Conservation (phyloP, 2,888 invertebrate genomes). For the Diarsia dahlii region DNA sequence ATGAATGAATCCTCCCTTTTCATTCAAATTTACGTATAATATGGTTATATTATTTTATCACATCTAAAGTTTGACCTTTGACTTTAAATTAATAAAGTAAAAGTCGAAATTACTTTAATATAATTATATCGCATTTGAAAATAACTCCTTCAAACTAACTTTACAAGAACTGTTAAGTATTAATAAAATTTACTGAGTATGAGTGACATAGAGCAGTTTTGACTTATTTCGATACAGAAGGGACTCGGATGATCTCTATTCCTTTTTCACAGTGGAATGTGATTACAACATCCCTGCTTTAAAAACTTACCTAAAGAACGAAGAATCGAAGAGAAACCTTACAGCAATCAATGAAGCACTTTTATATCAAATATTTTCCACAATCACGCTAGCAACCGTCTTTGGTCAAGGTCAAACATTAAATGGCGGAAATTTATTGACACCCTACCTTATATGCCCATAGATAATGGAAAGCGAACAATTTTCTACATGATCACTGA, state of each 20-base stretch:
- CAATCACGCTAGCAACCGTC: conserved; percentile 53
- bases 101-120: conserved; percentile 1
- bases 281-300: no score
- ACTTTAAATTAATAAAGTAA: conserved; percentile 20
- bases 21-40: conserved; percentile 9
- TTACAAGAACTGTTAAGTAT: conserved; percentile 1
- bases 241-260: no score
- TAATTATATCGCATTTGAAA: not conserved
- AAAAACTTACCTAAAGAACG: conserved; percentile 19
- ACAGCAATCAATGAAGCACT: conserved; percentile 9
- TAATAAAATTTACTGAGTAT: not conserved
- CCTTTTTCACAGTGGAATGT: no score
- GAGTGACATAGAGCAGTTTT: no score
- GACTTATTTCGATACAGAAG: no score
- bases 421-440: conserved; percentile 76
- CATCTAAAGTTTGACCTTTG: conserved; percentile 32
- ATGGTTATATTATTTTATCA: conserved; percentile 1
- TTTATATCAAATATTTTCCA: conserved; percentile 36
- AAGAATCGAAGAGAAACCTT: not conserved
- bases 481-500: conserved; percentile 82
- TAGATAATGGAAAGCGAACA: conserved; percentile 79
- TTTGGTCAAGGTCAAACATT: conserved; percentile 76
- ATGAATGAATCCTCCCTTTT: conserved; percentile 23
- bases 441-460: conserved; percentile 80
- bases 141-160: not conserved